Conservation (phyloP, 2,888 invertebrate species). For the Drosophila ezoana region DNA sequence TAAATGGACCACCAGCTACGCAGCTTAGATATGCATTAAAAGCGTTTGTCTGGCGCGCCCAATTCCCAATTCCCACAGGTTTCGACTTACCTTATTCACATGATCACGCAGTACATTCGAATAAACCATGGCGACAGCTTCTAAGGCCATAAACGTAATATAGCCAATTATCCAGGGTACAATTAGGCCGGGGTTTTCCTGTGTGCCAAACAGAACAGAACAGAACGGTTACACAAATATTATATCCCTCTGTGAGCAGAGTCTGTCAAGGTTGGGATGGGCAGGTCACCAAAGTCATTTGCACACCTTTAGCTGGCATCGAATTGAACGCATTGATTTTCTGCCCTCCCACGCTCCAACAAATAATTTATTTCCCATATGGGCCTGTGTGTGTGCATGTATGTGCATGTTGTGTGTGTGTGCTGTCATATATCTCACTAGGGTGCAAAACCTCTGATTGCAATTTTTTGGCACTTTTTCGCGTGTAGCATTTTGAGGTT, state of each 20-base stretch:
- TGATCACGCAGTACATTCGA: constrained; percentile 93
- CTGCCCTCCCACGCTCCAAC: constrained; percentile 35
- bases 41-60: constrained; percentile 28
- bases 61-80: constrained; percentile 32
- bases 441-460: constrained; percentile 61
- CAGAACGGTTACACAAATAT: constrained; percentile 31
- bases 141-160: constrained; percentile 92
- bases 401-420: constrained; percentile 14
- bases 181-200: constrained; percentile 91
- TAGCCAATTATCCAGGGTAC: constrained; percentile 93
- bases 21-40: constrained; percentile 65
- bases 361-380: constrained; percentile 46
- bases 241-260: constrained; percentile 19
- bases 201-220: constrained; percentile 40
- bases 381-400: constrained; percentile 21
- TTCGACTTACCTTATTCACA: constrained; percentile 89
- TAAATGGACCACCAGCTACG: constrained; percentile 53
- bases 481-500: constrained; percentile 28
- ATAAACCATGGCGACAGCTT: constrained; percentile 92
- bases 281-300: constrained; percentile 30
- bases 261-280: not conserved
- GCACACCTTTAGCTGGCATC: constrained; percentile 49
- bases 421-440: constrained; percentile 63
- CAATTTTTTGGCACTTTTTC: constrained; percentile 60
- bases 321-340: constrained; percentile 65